A percentile compares a stretch with the other conserved stretches of the same genome.
These are phyloP conservation scores for Littorina saxatilis DNA, from an alignment of 1,140 invertebrate genomes.

Conservation along the genomic window DNA sequence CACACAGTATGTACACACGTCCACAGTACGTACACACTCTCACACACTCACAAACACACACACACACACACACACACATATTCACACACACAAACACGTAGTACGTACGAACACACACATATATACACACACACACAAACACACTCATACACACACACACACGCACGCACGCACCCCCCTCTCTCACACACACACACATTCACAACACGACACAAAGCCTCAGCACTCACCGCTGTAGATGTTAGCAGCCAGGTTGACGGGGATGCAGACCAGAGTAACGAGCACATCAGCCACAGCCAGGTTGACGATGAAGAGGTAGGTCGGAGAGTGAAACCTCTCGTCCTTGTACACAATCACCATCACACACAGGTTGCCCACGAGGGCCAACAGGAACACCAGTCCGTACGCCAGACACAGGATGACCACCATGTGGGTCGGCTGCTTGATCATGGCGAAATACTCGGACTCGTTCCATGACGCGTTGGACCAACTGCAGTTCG, in stretches of 20 bases:
- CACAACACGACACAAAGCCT: neutral
- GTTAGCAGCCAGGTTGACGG: slow-evolving; percentile 84
- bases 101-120: too few species aligned
- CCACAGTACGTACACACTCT: too few species aligned
- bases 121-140: too few species aligned
- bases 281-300: slow-evolving; percentile 93
- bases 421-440: slow-evolving; percentile 59
- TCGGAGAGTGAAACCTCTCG: slow-evolving; percentile 90
- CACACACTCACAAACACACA: too few species aligned
- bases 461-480: slow-evolving; percentile 1
- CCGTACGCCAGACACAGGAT: slow-evolving; percentile 64
- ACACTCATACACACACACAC: too few species aligned
- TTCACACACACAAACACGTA: too few species aligned
- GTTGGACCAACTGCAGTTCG: too few species aligned
- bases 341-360: slow-evolving; percentile 90
- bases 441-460: slow-evolving; percentile 47
- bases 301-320: slow-evolving; percentile 95
- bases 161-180: too few species aligned
- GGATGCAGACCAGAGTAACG: slow-evolving; percentile 91
- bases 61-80: too few species aligned
- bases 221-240: slow-evolving; percentile 62
- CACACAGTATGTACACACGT: too few species aligned
- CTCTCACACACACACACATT: neutral
- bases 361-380: slow-evolving; percentile 91
- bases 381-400: slow-evolving; percentile 85